Evolutionary conservation across 2,113 vertebrate species (phyloP), one percentile per base, ranked within the genome.

Genomic region (Festucalex cinctus): DNA sequence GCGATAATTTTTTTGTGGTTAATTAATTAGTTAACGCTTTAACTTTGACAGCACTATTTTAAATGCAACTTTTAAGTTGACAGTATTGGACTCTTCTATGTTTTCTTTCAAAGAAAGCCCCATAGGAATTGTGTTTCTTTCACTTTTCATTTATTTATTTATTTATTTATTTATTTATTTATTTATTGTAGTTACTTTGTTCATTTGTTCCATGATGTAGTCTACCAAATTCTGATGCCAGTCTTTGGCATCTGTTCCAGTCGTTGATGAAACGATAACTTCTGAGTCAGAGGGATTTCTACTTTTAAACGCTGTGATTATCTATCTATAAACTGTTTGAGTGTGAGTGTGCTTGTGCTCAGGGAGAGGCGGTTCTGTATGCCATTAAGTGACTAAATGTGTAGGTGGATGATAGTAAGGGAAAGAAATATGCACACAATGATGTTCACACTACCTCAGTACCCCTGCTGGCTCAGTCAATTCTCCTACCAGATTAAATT

Each of bases 361-460:
- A 20, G 39, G 5, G 16, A 46, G 43, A 17, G 43, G 63, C 51
- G 43, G 24, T 26, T 36, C 22, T 26, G 20, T 51, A 64, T 37
- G 48, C 9, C 48, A 51, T 22, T 46, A 46, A 46, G 71, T 59
- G 46, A 64, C 63, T 61, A 48, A 75, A 59, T 67, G 43, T 59
- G 65, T 60, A 32, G 73, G 65, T 60, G 60, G 70, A 58, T 69
- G 48, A 24, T 75, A 75, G 75, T 74, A 63, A 70, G 24, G 64
- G 41, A 46, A n/a, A 28, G 32, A 37, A 17, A 26, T 1, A 24
- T 24, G 46, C 43, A 44, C 8, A 22, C 7, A 51, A n/a, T 22
- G 6, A 51, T 8, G 48, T 51, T 9, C 48, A 22, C 48, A 48
- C 20, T 16, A 32, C 24, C 26, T 26, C 6, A 0, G 51, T 61